Base-by-base conservation (phyloP, 2,888 invertebrate genomes). In the Watsonalla cultraria region DNA sequence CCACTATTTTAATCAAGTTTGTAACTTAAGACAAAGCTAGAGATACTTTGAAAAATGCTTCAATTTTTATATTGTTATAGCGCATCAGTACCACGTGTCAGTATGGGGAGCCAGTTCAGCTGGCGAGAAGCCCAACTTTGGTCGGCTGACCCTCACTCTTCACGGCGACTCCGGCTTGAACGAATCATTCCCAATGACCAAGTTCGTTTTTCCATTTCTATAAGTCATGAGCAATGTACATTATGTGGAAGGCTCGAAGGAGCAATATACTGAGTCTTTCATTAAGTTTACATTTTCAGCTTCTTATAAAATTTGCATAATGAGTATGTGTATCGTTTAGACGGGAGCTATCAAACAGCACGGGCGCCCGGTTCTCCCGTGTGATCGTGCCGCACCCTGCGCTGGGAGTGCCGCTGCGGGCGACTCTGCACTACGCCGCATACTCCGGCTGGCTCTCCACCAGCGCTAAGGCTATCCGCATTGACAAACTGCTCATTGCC, bases 401-500 rank as follows among this genome's bases (percentile, higher is more conserved):
- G 24, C 87, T 97, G 57, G 93, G 95, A 13, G 95, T 95, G 64
- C 94, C 96, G 13, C 91, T 93, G 52, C 93, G 93, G 35, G 92
- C 95, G 0, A 93, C 96, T 73, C 91, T 98, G 15, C 93, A 95
- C 65, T 98, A 98, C 84, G 95, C 95, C 7, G 96, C 96, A 0
- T 97, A 97, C 87, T 95, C 95, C 62, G 97, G 97, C 11, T 98
- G 98, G 98, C 92, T 97, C 54, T 96, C 95, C 37, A 96, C 96
- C 15, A 97, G 97, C 1, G 91, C 96, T 54, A 93, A 94, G 45
- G 92, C 94, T 54, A 95, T 97, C 93, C 93, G 93, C 66, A 92
- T 98, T 57, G 95, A 97, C 82, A 96, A 96, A 80, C 92, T 97
- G 24, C 93, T 95, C 52, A 91, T 98, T 14, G 94, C 95, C 47